Conservation (phyloP, 2,113 vertebrate species). For the Cathartes aura region DNA sequence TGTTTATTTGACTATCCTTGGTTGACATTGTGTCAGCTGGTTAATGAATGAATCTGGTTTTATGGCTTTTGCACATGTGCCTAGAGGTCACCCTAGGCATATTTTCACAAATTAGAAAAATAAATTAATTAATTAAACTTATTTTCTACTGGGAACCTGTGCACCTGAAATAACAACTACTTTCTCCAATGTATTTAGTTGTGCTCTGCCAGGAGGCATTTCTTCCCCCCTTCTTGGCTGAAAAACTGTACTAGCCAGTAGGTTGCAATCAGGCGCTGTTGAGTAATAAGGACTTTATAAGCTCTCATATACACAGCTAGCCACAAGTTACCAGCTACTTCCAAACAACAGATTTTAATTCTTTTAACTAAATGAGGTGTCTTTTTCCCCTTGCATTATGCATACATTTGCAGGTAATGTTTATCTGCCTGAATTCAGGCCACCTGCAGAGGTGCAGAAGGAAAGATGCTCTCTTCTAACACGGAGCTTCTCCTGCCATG, state of each 20-base stretch:
- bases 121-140: constrained; percentile 72
- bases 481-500: neutral
- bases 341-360: neutral
- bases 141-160: constrained; percentile 54
- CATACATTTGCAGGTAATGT: neutral
- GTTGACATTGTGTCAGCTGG: constrained; percentile 30
- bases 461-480: neutral
- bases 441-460: neutral
- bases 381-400: neutral
- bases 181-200: constrained; percentile 21
- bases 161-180: constrained; percentile 73
- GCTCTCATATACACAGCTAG: neutral
- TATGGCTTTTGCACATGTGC: constrained; percentile 53
- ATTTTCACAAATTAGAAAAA: constrained; percentile 75
- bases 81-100: constrained; percentile 49
- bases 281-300: neutral
- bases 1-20: constrained; percentile 1
- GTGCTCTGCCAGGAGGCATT: neutral
- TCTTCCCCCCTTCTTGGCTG: neutral
- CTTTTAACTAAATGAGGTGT: neutral
- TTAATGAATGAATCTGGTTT: constrained; percentile 60
- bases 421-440: neutral
- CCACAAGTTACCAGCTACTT: neutral
- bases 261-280: neutral
- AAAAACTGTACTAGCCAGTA: neutral